phyloP scores from a whole-genome alignment of 2,797 vertebrate genomes.

The Sphaeramia orbicularis region DNA sequence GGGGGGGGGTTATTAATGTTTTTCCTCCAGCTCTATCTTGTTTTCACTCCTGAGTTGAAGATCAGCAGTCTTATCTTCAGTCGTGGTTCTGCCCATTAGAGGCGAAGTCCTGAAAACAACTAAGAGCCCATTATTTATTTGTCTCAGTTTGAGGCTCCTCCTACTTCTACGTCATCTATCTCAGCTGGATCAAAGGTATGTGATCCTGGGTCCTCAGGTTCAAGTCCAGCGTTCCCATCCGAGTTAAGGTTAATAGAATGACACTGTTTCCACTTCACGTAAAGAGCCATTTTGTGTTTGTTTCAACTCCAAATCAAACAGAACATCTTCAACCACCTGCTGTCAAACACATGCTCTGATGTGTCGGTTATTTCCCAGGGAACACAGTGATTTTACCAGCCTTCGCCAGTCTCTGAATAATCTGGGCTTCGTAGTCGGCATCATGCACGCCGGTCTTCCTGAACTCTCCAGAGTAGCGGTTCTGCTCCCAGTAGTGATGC shows the following conservation, averaged over 20 bases:
- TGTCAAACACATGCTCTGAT: no score
- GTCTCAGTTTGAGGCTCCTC: slow-evolving; percentile 9
- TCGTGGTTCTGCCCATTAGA: not conserved
- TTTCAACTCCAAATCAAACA: no score
- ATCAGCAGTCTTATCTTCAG: slow-evolving; percentile 9
- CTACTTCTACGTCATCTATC: not conserved
- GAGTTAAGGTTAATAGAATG: slow-evolving; percentile 2
- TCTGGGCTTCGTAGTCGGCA: slow-evolving; percentile 95
- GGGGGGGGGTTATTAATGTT: slow-evolving; percentile 5
- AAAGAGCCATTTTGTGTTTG: no score
- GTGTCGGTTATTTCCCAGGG: slow-evolving; percentile 86
- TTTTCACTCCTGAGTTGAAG: slow-evolving; percentile 7
- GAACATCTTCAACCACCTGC: no score
- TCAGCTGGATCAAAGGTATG: slow-evolving; percentile 13
- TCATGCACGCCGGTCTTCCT: slow-evolving; percentile 98
- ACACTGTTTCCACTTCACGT: not conserved
- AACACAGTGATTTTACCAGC: slow-evolving; percentile 95
- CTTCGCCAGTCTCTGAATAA: slow-evolving; percentile 92
- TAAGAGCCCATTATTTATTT: not conserved
- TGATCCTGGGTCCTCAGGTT: not conserved
- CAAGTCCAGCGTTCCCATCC: not conserved
- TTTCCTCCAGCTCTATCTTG: not conserved
- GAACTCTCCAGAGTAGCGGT: slow-evolving; percentile 98
- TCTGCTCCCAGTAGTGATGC: slow-evolving; percentile 99
- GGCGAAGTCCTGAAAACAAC: slow-evolving; percentile 19